Evolutionary conservation across 2,113 vertebrate species (phyloP), one percentile per base, ranked within the genome.

Genomic region (Actinemys pallida): DNA sequence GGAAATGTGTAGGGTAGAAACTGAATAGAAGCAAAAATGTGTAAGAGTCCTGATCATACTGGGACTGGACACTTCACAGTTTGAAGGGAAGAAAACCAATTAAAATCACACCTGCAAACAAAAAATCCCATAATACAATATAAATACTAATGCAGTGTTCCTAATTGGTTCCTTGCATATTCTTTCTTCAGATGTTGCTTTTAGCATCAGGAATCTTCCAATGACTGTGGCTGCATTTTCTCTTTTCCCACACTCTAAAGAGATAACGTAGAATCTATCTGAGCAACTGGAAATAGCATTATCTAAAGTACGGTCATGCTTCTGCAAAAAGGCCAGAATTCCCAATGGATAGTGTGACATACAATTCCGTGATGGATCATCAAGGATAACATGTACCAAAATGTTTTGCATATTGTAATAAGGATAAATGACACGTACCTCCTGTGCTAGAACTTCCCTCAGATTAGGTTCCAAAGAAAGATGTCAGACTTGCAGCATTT

Each of bases 381-480:
- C 24, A 29, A 47, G 42, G 42, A 72, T 27, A 78, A 16, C 52
- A 84, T 24, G 13, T 49, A 78, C 20, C 72, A 82, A 47, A 90
- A 45, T n/a, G 8, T 31, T 31, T 11, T 72, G 1, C 6, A 42
- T 42, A 10, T 10, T 92, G 29, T 82, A 88, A 53, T 81, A 39
- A 7, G 86, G 87, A 6, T 87, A 83, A 94, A 76, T 24, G 79
- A 7, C 25, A 35, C 14, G 1, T 76, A 29, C 62, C 54, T 24
- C 42, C 93, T 89, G 62, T 86, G 72, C 76, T 50, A 72, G 53
- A 93, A 45, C 52, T 53, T 20, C 90, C 93, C 88, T 94, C 62
- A 90, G 52, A 22, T 83, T 82, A 93, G 69, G 49, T 86, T 72
- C 49, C 56, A 75, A 81, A 94, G 93, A 81, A 89, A 84, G 85